These are phyloP conservation scores for Cecidostiba fungosa DNA, from an alignment of 2,888 invertebrate genomes.

Conservation along the genomic window DNA sequence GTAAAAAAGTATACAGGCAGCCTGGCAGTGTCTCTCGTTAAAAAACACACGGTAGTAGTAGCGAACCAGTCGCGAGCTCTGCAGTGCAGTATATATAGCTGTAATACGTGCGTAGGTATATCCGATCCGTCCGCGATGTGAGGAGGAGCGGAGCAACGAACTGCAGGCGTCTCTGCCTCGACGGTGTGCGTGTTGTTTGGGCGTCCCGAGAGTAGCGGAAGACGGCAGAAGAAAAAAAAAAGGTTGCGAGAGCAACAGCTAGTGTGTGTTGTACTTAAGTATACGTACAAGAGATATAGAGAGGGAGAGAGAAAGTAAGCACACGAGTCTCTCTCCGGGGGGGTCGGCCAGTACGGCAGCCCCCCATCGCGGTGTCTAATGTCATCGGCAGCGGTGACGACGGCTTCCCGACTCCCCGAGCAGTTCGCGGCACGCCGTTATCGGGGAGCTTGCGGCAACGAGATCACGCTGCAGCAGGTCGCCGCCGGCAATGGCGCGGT, in stretches of 20 bases:
- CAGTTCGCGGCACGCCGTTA: slow-evolving; percentile 36
- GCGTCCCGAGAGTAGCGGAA: not conserved
- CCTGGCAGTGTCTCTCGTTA: no score
- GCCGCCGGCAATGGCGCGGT: slow-evolving; percentile 52
- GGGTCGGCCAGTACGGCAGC: slow-evolving; percentile 27
- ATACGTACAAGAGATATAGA: not conserved
- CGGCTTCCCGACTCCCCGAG: not conserved
- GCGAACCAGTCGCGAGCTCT: no score
- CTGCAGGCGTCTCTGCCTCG: not conserved
- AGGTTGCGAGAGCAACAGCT: not conserved
- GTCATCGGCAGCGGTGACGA: slow-evolving; percentile 56
- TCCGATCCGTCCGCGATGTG: slow-evolving; percentile 34
- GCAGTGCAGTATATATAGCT: not conserved
- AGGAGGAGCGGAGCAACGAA: slow-evolving; percentile 39
- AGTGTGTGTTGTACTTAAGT: not conserved
- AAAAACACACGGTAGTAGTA: no score
- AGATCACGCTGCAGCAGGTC: not conserved
- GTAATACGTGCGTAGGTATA: not conserved
- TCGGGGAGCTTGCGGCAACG: slow-evolving; percentile 41
- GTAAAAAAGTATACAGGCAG: not conserved
- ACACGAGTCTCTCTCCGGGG: slow-evolving; percentile 21
- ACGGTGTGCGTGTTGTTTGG: not conserved
- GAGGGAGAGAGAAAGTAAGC: slow-evolving; percentile 8
- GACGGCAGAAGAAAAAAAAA: not conserved
- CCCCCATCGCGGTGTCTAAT: slow-evolving; percentile 54